A percentile compares a stretch with the other conserved stretches of the same genome.
These are phyloP conservation scores for Indicator indicator DNA, from an alignment of 2,113 vertebrate species.

Conservation along the genomic window DNA sequence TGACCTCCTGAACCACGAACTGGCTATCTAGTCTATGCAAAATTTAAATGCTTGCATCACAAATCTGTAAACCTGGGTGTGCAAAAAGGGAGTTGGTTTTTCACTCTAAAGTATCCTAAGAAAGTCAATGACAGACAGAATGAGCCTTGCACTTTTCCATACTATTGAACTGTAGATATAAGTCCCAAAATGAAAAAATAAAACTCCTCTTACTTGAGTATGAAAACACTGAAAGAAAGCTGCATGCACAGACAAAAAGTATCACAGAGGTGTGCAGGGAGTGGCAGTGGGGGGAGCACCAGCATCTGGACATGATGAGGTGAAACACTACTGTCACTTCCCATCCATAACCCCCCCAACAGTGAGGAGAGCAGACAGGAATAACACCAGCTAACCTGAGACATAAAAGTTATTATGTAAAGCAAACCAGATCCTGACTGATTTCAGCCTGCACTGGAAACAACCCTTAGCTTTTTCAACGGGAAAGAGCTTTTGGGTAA, in stretches of 20 bases:
- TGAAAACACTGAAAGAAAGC: neutral
- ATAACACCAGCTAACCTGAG: conserved; percentile 17
- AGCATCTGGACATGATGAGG: neutral
- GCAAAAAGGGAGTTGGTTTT: neutral
- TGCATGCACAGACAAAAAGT: neutral
- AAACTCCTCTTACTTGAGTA: neutral
- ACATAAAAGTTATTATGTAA: neutral
- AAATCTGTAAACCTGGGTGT: neutral
- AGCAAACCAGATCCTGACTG: neutral
- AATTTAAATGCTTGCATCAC: neutral
- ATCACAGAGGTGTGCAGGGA: neutral
- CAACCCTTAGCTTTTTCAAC: conserved; percentile 45
- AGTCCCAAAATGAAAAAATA: neutral
- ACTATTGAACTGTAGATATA: neutral
- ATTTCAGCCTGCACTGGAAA: conserved; percentile 30
- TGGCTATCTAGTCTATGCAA: neutral
- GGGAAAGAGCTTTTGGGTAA: conserved; percentile 6
- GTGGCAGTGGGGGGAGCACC: neutral
- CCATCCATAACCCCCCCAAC: neutral
- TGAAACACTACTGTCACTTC: neutral
- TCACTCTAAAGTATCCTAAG: neutral
- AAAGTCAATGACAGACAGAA: neutral
- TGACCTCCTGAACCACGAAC: neutral
- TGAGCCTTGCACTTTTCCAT: neutral
- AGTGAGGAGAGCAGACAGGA: neutral